Conservation (phyloP, 2,113 vertebrate species). For the Pelobates fuscus region DNA sequence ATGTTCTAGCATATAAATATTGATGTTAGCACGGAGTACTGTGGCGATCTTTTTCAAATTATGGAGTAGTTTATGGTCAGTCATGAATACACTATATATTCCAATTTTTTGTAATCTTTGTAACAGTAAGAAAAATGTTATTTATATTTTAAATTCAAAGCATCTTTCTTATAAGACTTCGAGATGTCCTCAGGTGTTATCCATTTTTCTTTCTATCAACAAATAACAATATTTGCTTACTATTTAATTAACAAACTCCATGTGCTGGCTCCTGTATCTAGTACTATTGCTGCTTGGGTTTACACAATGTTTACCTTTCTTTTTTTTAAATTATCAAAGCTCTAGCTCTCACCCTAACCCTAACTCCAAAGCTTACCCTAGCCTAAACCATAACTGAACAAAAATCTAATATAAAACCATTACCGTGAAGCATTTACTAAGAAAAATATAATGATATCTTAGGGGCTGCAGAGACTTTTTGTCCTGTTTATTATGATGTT, state of each 20-base stretch:
- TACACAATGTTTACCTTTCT: too few relatives aligned
- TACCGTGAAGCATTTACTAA: too few relatives aligned
- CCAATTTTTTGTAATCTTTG: neutral
- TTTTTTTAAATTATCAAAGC: too few relatives aligned
- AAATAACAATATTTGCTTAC: constrained; percentile 25
- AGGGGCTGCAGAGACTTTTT: too few relatives aligned
- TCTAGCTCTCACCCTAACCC: too few relatives aligned
- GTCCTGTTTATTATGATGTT: too few relatives aligned
- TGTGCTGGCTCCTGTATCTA: too few relatives aligned
- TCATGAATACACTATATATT: constrained; percentile 10
- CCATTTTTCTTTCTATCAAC: constrained; percentile 24
- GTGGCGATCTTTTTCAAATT: neutral
- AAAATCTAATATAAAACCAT: too few relatives aligned
- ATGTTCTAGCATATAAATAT: constrained; percentile 3
- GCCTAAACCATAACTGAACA: too few relatives aligned
- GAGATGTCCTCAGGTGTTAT: constrained; percentile 12
- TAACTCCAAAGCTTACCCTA: too few relatives aligned
- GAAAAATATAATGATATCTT: too few relatives aligned
- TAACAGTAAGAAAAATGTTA: constrained; percentile 33
- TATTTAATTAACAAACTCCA: constrained; percentile 11
- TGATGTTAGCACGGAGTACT: neutral
- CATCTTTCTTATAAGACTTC: constrained; percentile 13
- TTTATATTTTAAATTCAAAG: constrained; percentile 39
- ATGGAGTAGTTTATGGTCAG: constrained; percentile 12
- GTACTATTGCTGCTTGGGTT: too few relatives aligned